Base-by-base conservation (phyloP, 2,888 invertebrate species). In the Protodeltote pygarga region DNA sequence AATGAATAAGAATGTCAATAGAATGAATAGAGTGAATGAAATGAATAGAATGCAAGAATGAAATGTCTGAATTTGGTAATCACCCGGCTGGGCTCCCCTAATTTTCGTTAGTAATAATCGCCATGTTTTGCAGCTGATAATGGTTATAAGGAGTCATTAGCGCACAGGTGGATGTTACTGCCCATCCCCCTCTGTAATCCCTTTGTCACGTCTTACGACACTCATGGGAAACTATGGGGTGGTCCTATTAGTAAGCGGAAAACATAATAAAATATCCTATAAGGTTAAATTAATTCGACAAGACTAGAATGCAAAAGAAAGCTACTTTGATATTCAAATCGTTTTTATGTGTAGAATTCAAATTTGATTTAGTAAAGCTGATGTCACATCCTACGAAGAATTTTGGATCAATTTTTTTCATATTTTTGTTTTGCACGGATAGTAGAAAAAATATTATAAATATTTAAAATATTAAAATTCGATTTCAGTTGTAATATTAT, bases 151-250 rank as follows among this genome's bases (percentile, higher is more conserved):
- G 35, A 31, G n/a, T 44, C 35, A 47, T 60, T 63, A 61, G 19
- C 15, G 28, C 39, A 34, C 50, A 50, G 48, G 50, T 62, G 39
- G 57, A 38, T 35, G 29, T 40, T 23, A 61, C 57, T 53, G 57
- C 33, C 42, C 42, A 39, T 25, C 38, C 57, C 55, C 55, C 4
- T 39, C 4, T 16, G 23, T 46, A 28, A 48, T 42, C 24, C 27
- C 31, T 37, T 41, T 62, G 39, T 62, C 55, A 48, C 35, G n/a
- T 54, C 48, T 48, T 39, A 48, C 48, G 35, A 42, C 48, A 48
- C 55, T 48, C 55, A 39, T 48, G 63, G 35, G 48, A 61, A 27
- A n/a, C 31, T 17, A 41, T 32, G 24, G 35, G 57, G 40, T 34
- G 54, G 40, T 46, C 54, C 28, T 40, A 53, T 46, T 57, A 53